These are phyloP conservation scores for Vimba vimba DNA, from an alignment of 2,113 vertebrate genomes.

Conservation along the genomic window DNA sequence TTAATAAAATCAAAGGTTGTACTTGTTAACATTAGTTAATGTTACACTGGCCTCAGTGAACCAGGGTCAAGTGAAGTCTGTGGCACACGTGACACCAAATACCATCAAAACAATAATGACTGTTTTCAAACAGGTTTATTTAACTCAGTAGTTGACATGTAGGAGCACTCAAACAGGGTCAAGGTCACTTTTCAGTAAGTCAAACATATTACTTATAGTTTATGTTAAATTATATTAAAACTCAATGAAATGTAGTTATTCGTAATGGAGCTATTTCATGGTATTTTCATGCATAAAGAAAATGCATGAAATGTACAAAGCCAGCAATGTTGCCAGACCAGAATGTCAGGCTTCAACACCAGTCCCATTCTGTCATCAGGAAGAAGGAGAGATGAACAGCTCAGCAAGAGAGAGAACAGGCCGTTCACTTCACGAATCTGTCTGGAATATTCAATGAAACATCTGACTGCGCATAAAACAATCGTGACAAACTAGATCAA, in stretches of 20 bases:
- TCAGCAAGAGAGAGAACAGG: background rate
- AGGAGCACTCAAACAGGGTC: no score
- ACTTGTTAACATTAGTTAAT: no score
- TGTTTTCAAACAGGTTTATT: background rate
- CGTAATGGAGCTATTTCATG: background rate
- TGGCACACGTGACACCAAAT: background rate
- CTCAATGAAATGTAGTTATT: no score
- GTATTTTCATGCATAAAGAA: background rate
- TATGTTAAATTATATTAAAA: no score
- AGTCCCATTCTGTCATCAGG: background rate
- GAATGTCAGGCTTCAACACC: background rate
- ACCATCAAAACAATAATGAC: background rate
- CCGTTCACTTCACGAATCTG: background rate
- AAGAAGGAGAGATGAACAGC: background rate
- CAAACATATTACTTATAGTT: no score
- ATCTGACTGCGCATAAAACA: background rate
- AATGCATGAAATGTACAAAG: background rate
- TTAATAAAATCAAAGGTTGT: no score
- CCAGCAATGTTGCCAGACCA: background rate
- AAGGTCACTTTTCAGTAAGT: no score
- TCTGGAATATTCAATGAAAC: slow-evolving; percentile 1
- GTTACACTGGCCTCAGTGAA: background rate
- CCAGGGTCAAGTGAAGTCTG: background rate
- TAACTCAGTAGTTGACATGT: no score
- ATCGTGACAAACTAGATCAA: background rate